Evolutionary conservation across 2,888 invertebrate genomes (phyloP).

Genomic region (Empis stercorea): DNA sequence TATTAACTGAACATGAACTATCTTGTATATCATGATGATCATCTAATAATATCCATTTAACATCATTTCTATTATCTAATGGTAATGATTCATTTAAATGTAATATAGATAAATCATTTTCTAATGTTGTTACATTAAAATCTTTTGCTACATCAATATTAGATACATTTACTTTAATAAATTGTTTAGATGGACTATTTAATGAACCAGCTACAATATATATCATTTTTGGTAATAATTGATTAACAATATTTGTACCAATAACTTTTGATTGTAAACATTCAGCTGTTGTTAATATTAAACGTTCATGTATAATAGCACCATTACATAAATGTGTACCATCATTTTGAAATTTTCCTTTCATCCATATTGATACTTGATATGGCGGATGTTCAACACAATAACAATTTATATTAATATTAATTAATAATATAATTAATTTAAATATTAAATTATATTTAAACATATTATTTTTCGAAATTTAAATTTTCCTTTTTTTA

Average conservation of each 20-base stretch:
- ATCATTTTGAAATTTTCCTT: constrained; percentile 6
- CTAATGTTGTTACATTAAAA: constrained; percentile 16
- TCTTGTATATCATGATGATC: constrained; percentile 14
- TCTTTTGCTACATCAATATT: constrained; percentile 12
- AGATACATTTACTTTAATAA: constrained; percentile 12
- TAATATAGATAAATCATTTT: constrained; percentile 21
- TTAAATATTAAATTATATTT: neutral
- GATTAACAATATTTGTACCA: neutral
- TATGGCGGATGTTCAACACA: constrained; percentile 11
- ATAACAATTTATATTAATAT: neutral
- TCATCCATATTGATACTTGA: constrained; percentile 17
- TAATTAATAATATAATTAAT: neutral
- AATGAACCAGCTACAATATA: constrained; percentile 13
- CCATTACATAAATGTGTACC: constrained; percentile 20
- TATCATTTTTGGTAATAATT: constrained; percentile 11
- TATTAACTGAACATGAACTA: too few relatives aligned
- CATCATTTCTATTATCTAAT: constrained; percentile 16
- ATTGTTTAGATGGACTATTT: neutral
- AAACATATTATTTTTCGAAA: too few relatives aligned
- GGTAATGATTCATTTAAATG: constrained; percentile 17
- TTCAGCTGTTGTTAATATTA: constrained; percentile 20
- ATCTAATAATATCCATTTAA: constrained; percentile 22
- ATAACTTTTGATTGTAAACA: constrained; percentile 13
- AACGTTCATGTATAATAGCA: constrained; percentile 17
- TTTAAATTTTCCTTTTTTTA: too few relatives aligned